Percentiles rank a stretch among this genome's conserved stretches.
phyloP scores from a whole-genome alignment of 2,797 vertebrate species.

The Nannoperca obscura region DNA sequence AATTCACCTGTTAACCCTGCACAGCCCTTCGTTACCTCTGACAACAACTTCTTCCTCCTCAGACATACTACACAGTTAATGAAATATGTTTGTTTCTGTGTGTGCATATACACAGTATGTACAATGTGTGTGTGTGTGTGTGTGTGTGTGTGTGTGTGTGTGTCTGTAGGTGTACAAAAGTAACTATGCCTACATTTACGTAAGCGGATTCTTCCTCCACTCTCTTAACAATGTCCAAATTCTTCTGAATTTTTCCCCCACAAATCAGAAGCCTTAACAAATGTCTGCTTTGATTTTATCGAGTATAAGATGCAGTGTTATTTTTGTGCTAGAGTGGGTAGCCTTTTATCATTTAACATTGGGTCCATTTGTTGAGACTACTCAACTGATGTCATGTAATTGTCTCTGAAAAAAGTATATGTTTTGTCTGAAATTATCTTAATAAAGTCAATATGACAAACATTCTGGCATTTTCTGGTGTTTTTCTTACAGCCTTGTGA shows the following conservation, averaged over 20 bases:
- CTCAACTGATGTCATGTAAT: constrained; percentile 49
- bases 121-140: constrained; percentile 13
- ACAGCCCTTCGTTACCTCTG: constrained; percentile 58
- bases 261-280: constrained; percentile 27
- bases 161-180: constrained; percentile 30
- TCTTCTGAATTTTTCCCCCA: constrained; percentile 31
- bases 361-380: constrained; percentile 46
- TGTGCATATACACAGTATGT: background rate
- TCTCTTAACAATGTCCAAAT: constrained; percentile 32
- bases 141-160: background rate
- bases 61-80: constrained; percentile 33
- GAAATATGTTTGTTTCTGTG: constrained; percentile 15
- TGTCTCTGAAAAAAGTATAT: constrained; percentile 58
- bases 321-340: constrained; percentile 28
- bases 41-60: constrained; percentile 49
- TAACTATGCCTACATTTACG: constrained; percentile 4
- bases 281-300: constrained; percentile 54
- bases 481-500: constrained; percentile 3
- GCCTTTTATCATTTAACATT: constrained; percentile 47
- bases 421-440: constrained; percentile 67
- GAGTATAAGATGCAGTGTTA: constrained; percentile 37
- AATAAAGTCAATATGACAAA: constrained; percentile 77
- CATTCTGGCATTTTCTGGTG: background rate
- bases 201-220: constrained; percentile 5
- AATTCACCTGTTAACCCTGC: constrained; percentile 64